A percentile compares a stretch with the other conserved stretches of the same genome.
These are phyloP conservation scores for Anhinga anhinga DNA, from an alignment of 2,113 vertebrate genomes.

Conservation along the genomic window DNA sequence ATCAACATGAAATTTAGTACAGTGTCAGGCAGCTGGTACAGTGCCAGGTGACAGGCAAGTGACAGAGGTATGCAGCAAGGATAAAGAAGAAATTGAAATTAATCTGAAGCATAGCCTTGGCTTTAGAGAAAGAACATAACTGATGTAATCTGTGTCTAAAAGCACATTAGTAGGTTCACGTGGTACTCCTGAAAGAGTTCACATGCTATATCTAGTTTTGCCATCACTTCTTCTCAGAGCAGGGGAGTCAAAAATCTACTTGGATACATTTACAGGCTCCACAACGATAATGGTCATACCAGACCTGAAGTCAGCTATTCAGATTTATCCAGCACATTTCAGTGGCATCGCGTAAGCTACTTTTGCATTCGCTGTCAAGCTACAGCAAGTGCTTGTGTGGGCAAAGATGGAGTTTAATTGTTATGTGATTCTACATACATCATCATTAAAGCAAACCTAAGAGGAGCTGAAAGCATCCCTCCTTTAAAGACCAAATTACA, in stretches of 20 bases:
- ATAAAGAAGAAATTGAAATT: neutral
- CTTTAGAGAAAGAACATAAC: neutral
- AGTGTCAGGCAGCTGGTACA: neutral
- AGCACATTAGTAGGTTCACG: neutral
- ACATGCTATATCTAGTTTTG: neutral
- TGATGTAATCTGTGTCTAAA: neutral
- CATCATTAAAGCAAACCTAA: neutral
- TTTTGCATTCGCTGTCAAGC: neutral
- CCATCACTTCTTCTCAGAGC: neutral
- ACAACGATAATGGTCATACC: fast-evolving
- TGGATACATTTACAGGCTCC: neutral
- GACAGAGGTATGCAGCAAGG: neutral
- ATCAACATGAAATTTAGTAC: neutral
- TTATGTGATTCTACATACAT: neutral
- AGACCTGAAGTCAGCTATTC: neutral
- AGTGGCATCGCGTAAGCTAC: neutral
- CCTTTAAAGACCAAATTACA: neutral
- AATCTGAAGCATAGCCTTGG: neutral
- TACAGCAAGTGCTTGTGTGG: neutral
- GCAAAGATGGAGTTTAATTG: neutral
- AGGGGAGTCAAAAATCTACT: neutral
- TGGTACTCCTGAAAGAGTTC: neutral
- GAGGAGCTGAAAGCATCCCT: neutral
- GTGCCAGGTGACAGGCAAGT: neutral
- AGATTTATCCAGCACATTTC: neutral